Evolutionary conservation across 2,888 invertebrate genomes (phyloP), one percentile per base, ranked within the genome.

Genomic region (Dasysyrphus albostriatus): DNA sequence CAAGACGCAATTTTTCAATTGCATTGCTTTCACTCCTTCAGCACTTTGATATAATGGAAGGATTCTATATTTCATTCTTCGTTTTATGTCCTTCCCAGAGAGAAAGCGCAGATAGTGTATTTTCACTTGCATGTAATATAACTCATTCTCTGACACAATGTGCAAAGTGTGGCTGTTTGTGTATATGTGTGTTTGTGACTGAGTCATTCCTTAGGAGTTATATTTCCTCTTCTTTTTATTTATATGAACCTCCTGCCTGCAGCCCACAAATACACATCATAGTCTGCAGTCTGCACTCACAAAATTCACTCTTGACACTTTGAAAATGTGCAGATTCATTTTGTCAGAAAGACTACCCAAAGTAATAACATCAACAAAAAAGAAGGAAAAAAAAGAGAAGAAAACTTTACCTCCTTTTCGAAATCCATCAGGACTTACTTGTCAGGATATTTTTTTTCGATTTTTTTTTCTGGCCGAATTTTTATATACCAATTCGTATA

Each of bases 1-100:
- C 77, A 77, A 77, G 72, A 82, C 72, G 72, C 58, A 67, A 77
- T 82, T 77, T 72, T 70, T 82, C 81, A 82, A 82, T 54, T 63
- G 69, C 75, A 75, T 44, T 70, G 69, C 39, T 24, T 32, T 70
- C 63, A 79, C 42, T 70, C 39, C 67, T 58, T 70, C 56, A 56
- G 63, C 37, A 74, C 44, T 70, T 59, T 59, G 59, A 37, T 58
- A 69, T 77, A 77, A 72, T 72, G 49, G 72, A 77, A 82, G 72
- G 65, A 77, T 77, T 73, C 77, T 42, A 70, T 58, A 76, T 73
- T 82, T 63, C 61, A 69, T 54, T 69, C 54, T 51, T 75, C 47
- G 56, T 63, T 44, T 34, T 59, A 37, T 56, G 44, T 65, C 65
- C 65, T 65, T 65, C 12, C n/a, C 65, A 65, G 79, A 51, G 10